These are phyloP conservation scores for Pantherophis guttatus DNA, from an alignment of 2,113 vertebrate genomes.

Conservation along the genomic window DNA sequence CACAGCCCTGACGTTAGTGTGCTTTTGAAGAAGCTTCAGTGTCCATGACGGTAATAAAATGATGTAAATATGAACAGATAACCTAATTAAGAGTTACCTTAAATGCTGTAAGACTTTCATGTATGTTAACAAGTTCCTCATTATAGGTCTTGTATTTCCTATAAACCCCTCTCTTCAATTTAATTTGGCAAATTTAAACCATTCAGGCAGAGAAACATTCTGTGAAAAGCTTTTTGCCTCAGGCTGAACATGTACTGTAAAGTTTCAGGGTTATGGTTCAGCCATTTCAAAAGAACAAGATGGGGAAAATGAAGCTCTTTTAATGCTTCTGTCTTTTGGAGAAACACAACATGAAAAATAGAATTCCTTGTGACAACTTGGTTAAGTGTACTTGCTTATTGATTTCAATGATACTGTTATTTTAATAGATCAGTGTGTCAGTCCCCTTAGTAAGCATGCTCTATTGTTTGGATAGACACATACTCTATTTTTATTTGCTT, in stretches of 20 bases:
- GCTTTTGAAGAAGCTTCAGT: background rate
- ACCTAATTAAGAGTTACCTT: conserved; percentile 3
- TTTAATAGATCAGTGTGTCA: background rate
- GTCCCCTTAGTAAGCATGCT: background rate
- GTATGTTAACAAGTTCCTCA: background rate
- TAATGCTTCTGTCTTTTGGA: background rate
- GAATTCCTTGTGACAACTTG: background rate
- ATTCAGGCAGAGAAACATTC: conserved; percentile 5
- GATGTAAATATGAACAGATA: background rate
- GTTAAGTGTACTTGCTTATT: background rate
- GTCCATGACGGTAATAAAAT: background rate
- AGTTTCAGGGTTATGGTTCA: conserved; percentile 14
- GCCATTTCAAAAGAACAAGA: conserved; percentile 10
- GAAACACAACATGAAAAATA: background rate
- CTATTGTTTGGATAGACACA: background rate
- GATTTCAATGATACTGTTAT: background rate
- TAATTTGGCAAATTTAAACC: conserved; percentile 9
- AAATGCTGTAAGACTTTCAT: background rate
- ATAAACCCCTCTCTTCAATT: conserved; percentile 6
- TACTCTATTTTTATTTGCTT: background rate
- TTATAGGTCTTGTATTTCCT: background rate
- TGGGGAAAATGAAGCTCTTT: background rate
- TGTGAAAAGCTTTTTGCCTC: background rate
- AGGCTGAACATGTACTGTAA: conserved; percentile 8
- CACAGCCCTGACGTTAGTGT: background rate